Evolutionary conservation across 2,888 invertebrate genomes (phyloP).

Genomic region (Girardia tigrina): DNA sequence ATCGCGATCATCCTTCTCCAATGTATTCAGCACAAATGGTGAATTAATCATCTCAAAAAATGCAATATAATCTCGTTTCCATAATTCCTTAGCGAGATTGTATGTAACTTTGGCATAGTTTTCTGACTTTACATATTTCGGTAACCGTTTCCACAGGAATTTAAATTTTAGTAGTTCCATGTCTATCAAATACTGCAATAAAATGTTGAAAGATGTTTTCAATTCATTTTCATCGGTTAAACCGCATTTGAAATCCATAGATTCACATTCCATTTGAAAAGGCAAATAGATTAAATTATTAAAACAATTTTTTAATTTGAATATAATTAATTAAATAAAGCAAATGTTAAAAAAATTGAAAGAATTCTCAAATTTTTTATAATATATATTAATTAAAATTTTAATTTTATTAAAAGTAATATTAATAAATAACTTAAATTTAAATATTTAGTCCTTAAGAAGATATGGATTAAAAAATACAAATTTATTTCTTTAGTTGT

Average conservation of each 20-base stretch:
- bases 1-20: not conserved
- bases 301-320: no score
- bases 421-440: no score
- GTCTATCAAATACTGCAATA: not conserved
- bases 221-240: not conserved
- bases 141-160: not conserved
- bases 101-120: not conserved
- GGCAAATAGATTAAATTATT: no score
- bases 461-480: no score
- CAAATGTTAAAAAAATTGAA: no score
- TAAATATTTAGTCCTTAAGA: no score
- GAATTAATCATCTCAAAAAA: not conserved
- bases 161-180: conserved; percentile 1
- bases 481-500: no score
- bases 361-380: no score
- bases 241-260: not conserved
- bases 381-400: no score
- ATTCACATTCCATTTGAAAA: conserved; percentile 5
- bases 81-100: not conserved
- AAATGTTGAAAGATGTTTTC: not conserved
- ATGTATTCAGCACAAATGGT: not conserved
- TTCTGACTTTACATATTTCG: not conserved
- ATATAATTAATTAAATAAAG: no score
- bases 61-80: not conserved
- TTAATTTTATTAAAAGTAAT: no score